Base-by-base conservation (phyloP, 1,140 invertebrate species). In the Drosophila lowei region DNA sequence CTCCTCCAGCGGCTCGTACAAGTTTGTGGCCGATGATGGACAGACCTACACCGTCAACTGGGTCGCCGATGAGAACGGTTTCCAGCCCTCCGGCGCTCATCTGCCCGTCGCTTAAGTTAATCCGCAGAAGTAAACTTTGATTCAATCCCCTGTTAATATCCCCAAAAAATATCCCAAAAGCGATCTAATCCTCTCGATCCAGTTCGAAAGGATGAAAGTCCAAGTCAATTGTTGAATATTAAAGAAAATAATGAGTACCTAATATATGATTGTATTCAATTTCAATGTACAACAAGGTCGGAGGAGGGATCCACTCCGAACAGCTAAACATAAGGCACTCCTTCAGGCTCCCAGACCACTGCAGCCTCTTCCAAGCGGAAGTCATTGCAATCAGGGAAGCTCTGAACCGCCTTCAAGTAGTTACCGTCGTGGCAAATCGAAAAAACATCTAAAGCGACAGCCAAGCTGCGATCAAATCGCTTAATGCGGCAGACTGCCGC, bases 1-100 rank as follows among this genome's bases (percentile, higher is more conserved):
- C 6, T 71, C 85, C 3, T 94, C 95, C 23, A 83, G 89, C 0
- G 94, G 94, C 2, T 92, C 92, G 55, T 95, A 83, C 92, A 83
- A 80, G 4, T 95, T 92, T 90, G 73, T 93, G 16, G 94, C 77
- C 13, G 91, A 93, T 21, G 95, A 96, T 72, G 95, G 95, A 25
- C 86, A 93, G 42, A 91, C 93, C 11, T 94, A 95, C 81, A 89
- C 91, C 46, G 92, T 96, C 47, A 93, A 91, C 9, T 96, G 95
- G 91, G 92, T 94, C 43, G 95, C 95, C 43, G 96, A 96, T 89
- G 95, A 96, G 92, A 95, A 95, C 86, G 95, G 95, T 55, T 96
- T 94, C 93, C 94, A 94, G 79, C 94, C 95, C 46, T 92, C 94
- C 86, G 95, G 95, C 11, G 93, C 93, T 8, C 94, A 95, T 91